phyloP scores from a whole-genome alignment of 2,888 invertebrate genomes.

The Rotaria socialis region DNA sequence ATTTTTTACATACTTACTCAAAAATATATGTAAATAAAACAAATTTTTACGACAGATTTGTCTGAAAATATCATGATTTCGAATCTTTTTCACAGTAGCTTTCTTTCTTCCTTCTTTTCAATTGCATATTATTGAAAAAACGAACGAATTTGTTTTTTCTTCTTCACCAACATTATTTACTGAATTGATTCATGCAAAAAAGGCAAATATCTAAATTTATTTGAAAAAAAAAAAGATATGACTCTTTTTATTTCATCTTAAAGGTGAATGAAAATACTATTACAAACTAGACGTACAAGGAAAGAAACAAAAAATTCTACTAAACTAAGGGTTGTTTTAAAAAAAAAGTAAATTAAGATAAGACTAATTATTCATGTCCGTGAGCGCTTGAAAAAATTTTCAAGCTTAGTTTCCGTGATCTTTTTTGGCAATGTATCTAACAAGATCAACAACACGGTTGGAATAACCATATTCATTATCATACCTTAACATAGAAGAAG shows the following conservation, averaged over 20 bases:
- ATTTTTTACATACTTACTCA: background rate
- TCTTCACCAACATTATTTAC: background rate
- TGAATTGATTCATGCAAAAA: background rate
- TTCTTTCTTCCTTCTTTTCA: no score
- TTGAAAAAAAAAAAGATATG: background rate
- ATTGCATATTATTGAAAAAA: no score
- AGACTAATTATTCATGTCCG: background rate
- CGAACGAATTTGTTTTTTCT: no score
- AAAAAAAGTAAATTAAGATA: background rate
- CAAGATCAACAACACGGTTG: constrained; percentile 86
- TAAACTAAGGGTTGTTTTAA: background rate
- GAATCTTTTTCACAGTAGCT: no score
- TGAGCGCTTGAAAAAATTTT: background rate
- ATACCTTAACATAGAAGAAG: constrained; percentile 62
- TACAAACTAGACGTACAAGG: background rate
- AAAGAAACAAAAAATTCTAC: background rate
- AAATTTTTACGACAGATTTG: background rate
- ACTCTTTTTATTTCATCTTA: background rate
- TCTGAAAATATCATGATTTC: background rate
- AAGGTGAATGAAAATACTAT: background rate
- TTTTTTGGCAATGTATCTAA: constrained; percentile 41
- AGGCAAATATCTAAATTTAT: background rate
- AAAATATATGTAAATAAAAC: background rate
- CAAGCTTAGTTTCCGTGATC: background rate
- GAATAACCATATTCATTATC: constrained; percentile 99